phyloP scores from a whole-genome alignment of 2,113 vertebrate genomes.

The Takifugu flavidus region DNA sequence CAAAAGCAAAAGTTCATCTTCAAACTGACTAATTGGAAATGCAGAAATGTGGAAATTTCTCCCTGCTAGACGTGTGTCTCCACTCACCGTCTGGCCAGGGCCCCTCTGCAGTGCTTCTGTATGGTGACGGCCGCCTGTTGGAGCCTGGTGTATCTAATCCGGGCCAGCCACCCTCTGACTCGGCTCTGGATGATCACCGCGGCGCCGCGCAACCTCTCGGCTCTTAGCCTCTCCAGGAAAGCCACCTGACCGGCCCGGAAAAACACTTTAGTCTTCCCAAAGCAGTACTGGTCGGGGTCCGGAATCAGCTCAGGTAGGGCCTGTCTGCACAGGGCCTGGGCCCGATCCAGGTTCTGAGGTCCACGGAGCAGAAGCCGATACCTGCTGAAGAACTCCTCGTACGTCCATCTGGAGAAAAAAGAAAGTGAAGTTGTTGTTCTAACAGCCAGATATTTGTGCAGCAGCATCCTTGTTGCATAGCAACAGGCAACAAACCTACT shows the following conservation, averaged over 20 bases:
- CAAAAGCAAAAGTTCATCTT: neutral
- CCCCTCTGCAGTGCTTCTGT: conserved; percentile 73
- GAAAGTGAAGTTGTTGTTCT: neutral
- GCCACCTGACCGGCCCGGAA: conserved; percentile 77
- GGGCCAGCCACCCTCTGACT: conserved; percentile 74
- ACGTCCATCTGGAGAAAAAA: conserved; percentile 64
- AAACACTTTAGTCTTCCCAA: conserved; percentile 77
- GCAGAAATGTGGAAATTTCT: too few species aligned
- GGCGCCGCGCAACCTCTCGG: conserved; percentile 58
- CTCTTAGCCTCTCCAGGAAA: conserved; percentile 72
- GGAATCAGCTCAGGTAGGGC: conserved; percentile 66
- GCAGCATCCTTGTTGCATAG: too few species aligned
- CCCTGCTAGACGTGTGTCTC: too few species aligned
- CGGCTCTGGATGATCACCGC: conserved; percentile 71
- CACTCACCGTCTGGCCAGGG: conserved; percentile 70
- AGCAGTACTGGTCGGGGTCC: conserved; percentile 68
- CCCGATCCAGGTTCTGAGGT: conserved; percentile 20
- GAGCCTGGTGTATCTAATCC: conserved; percentile 31
- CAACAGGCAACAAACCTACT: neutral
- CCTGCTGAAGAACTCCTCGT: conserved; percentile 75
- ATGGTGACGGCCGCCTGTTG: conserved; percentile 49
- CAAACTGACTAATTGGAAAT: too few species aligned
- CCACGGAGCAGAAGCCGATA: conserved; percentile 68
- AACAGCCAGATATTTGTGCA: neutral
- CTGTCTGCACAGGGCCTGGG: conserved; percentile 54